phyloP scores from a whole-genome alignment of 2,113 vertebrate species.

The Epinephelus fuscoguttatus region DNA sequence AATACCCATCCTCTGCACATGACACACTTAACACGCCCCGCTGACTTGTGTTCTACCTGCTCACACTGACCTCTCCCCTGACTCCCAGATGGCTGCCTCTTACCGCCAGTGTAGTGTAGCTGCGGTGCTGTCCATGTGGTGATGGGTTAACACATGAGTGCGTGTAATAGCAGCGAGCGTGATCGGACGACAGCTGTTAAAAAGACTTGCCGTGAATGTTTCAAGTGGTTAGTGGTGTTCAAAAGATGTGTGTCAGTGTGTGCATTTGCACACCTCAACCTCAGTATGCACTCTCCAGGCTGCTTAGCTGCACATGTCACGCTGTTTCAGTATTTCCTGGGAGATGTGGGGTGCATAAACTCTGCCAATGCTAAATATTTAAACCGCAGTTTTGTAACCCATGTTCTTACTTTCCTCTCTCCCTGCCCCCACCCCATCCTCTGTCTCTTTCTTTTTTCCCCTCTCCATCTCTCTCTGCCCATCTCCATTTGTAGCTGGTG shows the following conservation, averaged over 20 bases:
- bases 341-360: constrained; percentile 55
- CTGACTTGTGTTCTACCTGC: constrained; percentile 39
- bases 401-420: constrained; percentile 46
- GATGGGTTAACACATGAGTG: constrained; percentile 44
- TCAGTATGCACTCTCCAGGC: constrained; percentile 45
- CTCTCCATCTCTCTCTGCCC: background rate
- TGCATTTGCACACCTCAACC: constrained; percentile 23
- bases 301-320: constrained; percentile 64
- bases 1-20: constrained; percentile 9
- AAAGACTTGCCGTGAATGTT: constrained; percentile 53
- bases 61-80: constrained; percentile 42
- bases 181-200: constrained; percentile 41
- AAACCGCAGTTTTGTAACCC: constrained; percentile 70
- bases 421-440: constrained; percentile 4
- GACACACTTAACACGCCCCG: constrained; percentile 14
- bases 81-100: constrained; percentile 56
- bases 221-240: constrained; percentile 41
- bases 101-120: constrained; percentile 29
- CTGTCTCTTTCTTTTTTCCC: background rate
- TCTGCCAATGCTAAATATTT: constrained; percentile 64
- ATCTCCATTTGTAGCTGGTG: constrained; percentile 65
- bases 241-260: background rate
- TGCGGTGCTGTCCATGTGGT: constrained; percentile 19
- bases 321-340: constrained; percentile 51
- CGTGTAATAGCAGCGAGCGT: constrained; percentile 35